Evolutionary conservation across 2,888 invertebrate genomes (phyloP).

Genomic region (Drosophila macrospina): DNA sequence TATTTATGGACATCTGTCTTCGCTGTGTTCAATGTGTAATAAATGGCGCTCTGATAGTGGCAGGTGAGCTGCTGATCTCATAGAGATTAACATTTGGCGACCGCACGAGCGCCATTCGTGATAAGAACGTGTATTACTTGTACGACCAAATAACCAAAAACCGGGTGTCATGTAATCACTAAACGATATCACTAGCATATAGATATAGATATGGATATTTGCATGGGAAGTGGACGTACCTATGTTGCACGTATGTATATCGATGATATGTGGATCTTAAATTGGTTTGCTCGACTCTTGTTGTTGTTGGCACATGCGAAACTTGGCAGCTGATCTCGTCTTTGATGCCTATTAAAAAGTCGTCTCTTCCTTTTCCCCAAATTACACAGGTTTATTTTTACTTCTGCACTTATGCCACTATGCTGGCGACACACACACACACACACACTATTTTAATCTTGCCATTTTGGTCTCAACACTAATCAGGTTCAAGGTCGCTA

Average conservation of each 20-base stretch:
- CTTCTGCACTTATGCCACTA: slow-evolving; percentile 5
- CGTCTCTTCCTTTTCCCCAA: slow-evolving; percentile 15
- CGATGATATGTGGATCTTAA: slow-evolving; percentile 18
- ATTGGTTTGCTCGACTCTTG: slow-evolving; percentile 12
- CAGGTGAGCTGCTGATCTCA: slow-evolving; percentile 40
- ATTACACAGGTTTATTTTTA: slow-evolving; percentile 53
- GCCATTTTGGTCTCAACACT: slow-evolving; percentile 39
- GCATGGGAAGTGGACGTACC: slow-evolving; percentile 1
- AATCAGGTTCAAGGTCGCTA: slow-evolving; percentile 51
- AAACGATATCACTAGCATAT: not conserved
- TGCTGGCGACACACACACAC: slow-evolving; percentile 15
- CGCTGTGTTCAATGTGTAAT: slow-evolving; percentile 5
- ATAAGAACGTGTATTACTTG: slow-evolving; percentile 21
- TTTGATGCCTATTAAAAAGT: slow-evolving; percentile 34
- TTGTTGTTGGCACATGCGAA: slow-evolving; percentile 66
- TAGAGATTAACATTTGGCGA: slow-evolving; percentile 17
- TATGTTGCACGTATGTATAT: not conserved
- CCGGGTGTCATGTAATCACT: slow-evolving; percentile 30
- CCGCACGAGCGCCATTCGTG: slow-evolving; percentile 27
- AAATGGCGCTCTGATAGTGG: slow-evolving; percentile 1
- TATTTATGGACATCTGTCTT: slow-evolving; percentile 20
- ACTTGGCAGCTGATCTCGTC: slow-evolving; percentile 57
- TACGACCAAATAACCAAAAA: not conserved
- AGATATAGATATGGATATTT: not conserved
- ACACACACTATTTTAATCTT: slow-evolving; percentile 20